These are phyloP conservation scores for Turnix velox DNA, from an alignment of 2,113 vertebrate species.

Conservation along the genomic window DNA sequence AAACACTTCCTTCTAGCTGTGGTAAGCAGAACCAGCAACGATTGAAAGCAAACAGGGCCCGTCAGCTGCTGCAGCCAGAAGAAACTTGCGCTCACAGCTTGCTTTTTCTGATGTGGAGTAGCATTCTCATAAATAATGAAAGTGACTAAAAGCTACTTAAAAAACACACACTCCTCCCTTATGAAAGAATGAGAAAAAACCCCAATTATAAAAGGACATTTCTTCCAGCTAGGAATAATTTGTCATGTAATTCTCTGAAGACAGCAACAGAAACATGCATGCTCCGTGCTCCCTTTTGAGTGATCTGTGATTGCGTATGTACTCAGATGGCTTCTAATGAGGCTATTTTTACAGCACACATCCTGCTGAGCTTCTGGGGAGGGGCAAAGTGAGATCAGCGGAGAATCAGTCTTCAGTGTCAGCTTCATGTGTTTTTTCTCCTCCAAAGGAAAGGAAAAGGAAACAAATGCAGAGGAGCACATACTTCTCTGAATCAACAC, in stretches of 20 bases:
- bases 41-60: not conserved
- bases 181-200: conserved; percentile 33
- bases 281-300: conserved; percentile 25
- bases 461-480: not conserved
- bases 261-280: conserved; percentile 43
- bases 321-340: conserved; percentile 54
- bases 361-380: conserved; percentile 43
- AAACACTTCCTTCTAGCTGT: not conserved
- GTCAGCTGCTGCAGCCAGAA: conserved; percentile 12
- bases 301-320: conserved; percentile 24
- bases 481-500: not conserved
- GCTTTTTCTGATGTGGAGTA: conserved; percentile 46
- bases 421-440: not conserved
- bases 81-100: not conserved
- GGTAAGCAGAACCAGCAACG: not conserved
- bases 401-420: not conserved
- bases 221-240: conserved; percentile 67
- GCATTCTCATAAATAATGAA: conserved; percentile 65
- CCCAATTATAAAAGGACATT: conserved; percentile 62
- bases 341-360: conserved; percentile 54
- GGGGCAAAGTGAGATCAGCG: not conserved
- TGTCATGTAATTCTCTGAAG: conserved; percentile 66
- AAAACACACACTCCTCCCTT: conserved; percentile 60
- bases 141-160: conserved; percentile 68
- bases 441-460: conserved; percentile 14